Evolutionary conservation across 1,140 invertebrate species (phyloP).

Genomic region (Zaprionus ornatus): DNA sequence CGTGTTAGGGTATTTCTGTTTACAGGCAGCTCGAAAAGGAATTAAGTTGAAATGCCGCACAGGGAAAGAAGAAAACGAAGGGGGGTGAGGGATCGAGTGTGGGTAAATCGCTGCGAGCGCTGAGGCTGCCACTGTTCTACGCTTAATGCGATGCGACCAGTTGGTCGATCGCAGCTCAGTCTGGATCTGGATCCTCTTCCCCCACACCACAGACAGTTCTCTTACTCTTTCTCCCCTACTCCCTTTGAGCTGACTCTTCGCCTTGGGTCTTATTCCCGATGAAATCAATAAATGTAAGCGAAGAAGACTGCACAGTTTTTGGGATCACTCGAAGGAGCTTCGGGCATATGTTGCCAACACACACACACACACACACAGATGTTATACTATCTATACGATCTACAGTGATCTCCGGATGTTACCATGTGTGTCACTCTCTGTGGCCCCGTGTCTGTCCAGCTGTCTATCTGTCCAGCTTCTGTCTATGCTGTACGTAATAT

Average conservation of each 20-base stretch:
- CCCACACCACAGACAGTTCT: not conserved
- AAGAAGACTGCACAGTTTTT: conserved; percentile 58
- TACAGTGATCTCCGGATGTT: conserved; percentile 68
- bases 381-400: conserved; percentile 55
- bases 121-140: conserved; percentile 82
- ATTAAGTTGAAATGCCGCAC: conserved; percentile 69
- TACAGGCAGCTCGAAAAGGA: conserved; percentile 67
- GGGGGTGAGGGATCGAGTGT: conserved; percentile 58
- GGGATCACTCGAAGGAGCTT: conserved; percentile 49
- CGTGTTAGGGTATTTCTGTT: conserved; percentile 35
- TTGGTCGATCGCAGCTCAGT: conserved; percentile 16
- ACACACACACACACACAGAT: conserved; percentile 6
- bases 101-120: conserved; percentile 78
- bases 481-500: conserved; percentile 62
- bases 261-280: conserved; percentile 48
- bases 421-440: conserved; percentile 34
- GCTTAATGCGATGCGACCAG: conserved; percentile 69
- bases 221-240: not conserved
- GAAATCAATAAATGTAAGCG: conserved; percentile 78
- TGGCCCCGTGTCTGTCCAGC: conserved; percentile 12
- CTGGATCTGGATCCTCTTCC: conserved; percentile 7
- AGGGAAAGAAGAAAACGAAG: not conserved
- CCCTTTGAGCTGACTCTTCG: not conserved
- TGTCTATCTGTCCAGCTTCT: conserved; percentile 41
- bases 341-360: conserved; percentile 42